Conservation (phyloP, 2,888 invertebrate species). For the Polyommatus iphigenia region DNA sequence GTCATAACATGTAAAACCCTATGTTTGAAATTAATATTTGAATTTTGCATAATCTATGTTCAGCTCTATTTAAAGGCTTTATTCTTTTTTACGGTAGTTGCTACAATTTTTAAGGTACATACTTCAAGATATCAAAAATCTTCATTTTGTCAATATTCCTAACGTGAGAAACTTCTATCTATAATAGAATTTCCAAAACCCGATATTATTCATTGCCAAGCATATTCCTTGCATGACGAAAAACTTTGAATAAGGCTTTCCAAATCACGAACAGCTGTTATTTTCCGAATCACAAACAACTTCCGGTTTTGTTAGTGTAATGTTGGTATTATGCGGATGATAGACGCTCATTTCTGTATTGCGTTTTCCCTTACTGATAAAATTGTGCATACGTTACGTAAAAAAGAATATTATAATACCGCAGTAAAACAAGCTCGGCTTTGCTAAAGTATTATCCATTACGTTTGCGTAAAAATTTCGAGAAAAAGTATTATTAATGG, state of each 20-base stretch:
- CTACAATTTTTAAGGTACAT: background rate
- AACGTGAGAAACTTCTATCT: background rate
- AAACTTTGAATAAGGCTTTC: constrained; percentile 15
- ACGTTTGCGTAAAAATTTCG: background rate
- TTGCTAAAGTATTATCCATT: constrained; percentile 14
- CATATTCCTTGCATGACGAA: constrained; percentile 9
- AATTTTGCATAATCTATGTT: background rate
- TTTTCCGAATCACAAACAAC: constrained; percentile 4
- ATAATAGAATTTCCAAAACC: background rate
- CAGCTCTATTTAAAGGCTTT: background rate
- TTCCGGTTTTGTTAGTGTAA: constrained; percentile 2
- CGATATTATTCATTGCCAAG: background rate
- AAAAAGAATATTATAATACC: background rate
- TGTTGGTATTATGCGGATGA: background rate
- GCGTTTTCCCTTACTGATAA: background rate
- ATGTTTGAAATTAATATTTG: background rate
- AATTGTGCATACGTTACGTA: too few species aligned
- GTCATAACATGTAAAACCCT: background rate
- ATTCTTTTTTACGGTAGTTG: background rate
- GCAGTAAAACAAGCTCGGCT: constrained; percentile 3
- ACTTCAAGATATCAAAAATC: background rate
- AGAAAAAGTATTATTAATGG: constrained; percentile 19
- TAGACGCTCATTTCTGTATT: background rate
- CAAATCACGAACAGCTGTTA: constrained; percentile 4
- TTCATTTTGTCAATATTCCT: background rate